These are phyloP conservation scores for Ichneumon xanthorius DNA, from an alignment of 2,888 invertebrate genomes.

Conservation along the genomic window DNA sequence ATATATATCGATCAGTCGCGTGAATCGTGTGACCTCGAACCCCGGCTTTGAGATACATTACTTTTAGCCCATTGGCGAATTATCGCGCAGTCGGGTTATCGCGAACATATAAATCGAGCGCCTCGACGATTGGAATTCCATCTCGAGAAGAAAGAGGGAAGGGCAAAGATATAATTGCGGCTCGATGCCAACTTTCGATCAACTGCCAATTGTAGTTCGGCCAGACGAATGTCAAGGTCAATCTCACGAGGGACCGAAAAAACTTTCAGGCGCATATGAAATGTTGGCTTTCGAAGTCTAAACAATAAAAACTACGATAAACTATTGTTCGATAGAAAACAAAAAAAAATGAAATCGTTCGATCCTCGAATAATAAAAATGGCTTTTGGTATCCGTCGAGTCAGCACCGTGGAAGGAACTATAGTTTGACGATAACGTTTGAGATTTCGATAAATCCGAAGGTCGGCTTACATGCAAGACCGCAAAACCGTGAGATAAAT, in stretches of 20 bases:
- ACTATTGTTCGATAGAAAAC: no score
- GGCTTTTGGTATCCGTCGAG: constrained; percentile 47
- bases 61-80: constrained; percentile 3
- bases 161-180: not conserved
- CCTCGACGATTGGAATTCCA: not conserved
- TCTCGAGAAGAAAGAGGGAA: not conserved
- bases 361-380: constrained; percentile 33
- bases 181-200: constrained; percentile 14
- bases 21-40: constrained; percentile 28
- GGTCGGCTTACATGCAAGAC: not conserved
- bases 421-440: constrained; percentile 9
- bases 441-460: constrained; percentile 15
- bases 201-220: constrained; percentile 26
- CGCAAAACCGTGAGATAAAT: not conserved
- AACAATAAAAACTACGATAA: not conserved
- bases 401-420: constrained; percentile 41
- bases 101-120: not conserved
- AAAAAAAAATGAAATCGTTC: constrained; percentile 15
- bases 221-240: constrained; percentile 30
- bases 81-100: constrained; percentile 23
- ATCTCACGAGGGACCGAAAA: not conserved
- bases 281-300: not conserved
- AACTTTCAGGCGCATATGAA: not conserved
- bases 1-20: constrained; percentile 31
- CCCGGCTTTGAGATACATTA: not conserved